Evolutionary conservation across 2,797 vertebrate species (phyloP), one percentile per base, ranked within the genome.

Genomic region (Sternotherus odoratus): DNA sequence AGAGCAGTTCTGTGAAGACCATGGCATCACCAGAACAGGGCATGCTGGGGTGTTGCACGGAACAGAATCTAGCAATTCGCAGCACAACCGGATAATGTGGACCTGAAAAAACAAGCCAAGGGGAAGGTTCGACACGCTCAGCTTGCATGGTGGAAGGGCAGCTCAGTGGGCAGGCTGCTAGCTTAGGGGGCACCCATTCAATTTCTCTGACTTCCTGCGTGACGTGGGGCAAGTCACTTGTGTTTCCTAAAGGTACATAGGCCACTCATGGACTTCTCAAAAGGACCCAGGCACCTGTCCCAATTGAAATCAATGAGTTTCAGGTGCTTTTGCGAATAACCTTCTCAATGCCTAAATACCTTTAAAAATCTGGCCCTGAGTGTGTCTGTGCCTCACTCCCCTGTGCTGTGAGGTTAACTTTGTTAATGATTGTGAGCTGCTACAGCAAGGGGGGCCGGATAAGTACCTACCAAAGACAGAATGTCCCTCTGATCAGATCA

Each of bases 1-100:
- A 97, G 88, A 96, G 89, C 6, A 63, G 94, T 83, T 96, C 92
- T 90, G 96, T 85, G 11, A 93, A 91, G 53, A 50, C 89, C 51
- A 43, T 28, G 12, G 56, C 15, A 78, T 57, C 85, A 79, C 49
- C 85, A 89, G 85, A 49, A 48, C 82, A 57, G 63, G 39, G 92
- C 82, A 95, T 95, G 96, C 96, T 95, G 97, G 87, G 83, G 91
- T 6, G 0, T 72, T 89, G 33, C 56, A 23, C 0, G 0, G 77
- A 72, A 49, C 1, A 2, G 79, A 74, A 66, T 33, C 19, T 1
- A 6, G 85, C 6, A 28, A 36, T 46, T 83, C 7, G 10, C 6
- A 2, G 87, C 85, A 90, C 5, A 1, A 81, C 12, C n/a, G 77
- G 13, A 12, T 4, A 19, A 16, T 4, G 7, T 43, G 26, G 39